Base-by-base conservation (phyloP, 37 sponge, comb jelly and placozoan species). In the Haliclona indistincta region DNA sequence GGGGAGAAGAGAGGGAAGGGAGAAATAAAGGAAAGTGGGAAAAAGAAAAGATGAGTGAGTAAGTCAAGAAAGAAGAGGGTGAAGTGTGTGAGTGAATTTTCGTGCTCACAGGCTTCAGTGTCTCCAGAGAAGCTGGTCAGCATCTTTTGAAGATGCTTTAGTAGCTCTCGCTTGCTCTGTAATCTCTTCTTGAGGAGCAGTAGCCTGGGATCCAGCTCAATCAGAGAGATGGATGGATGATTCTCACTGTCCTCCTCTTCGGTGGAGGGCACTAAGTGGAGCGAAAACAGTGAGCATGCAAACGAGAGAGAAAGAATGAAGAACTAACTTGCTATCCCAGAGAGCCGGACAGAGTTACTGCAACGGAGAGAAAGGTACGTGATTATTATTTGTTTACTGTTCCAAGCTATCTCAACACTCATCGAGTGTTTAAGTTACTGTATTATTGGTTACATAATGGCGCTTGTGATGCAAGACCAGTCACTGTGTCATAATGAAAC, bases 81-180 rank as follows among this genome's bases (percentile, higher is more conserved):
- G n/a, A n/a, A n/a, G n/a, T n/a, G n/a, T n/a, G n/a, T n/a, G n/a
- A n/a, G n/a, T n/a, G n/a, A n/a, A n/a, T n/a, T n/a, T n/a, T n/a
- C n/a, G n/a, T 4, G 43, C 76, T 67, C 65, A 77, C 68, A 38
- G 33, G 40, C 10, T 15, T 35, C 51, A 36, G 45, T 76, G 37
- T 73, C 84, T 10, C 71, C 76, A 37, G 76, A n/a, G 63, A 75
- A 83, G 13, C 70, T 44, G 38, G 49, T 53, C 62, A 68, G 68
- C 84, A 83, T 83, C 34, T 49, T 66, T 2, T 83, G 37, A 38
- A 83, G 44, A 58, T 75, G 76, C 30, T 26, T 61, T 4, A 83
- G 63, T 2, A 83, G 70, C 23, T 83, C 77, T 36, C 69, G 68
- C 70, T 83, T 83, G 20, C 60, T 58, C 22, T 70, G 68, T 6